These are phyloP conservation scores for Minunthozetes semirufus DNA, from an alignment of 2,888 invertebrate species.

Conservation along the genomic window DNA sequence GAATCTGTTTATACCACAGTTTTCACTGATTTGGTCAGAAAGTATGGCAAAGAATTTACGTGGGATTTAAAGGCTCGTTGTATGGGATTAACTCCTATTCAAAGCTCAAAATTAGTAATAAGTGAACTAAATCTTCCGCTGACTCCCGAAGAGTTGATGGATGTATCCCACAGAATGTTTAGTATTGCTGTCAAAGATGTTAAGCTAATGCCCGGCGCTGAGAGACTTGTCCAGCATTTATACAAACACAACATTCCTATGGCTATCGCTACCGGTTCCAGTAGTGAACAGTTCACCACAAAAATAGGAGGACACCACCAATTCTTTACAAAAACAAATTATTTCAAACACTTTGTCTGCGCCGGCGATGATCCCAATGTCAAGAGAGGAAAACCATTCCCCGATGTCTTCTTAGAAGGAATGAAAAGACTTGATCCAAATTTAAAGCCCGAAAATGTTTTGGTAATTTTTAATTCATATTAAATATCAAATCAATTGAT, in stretches of 20 bases:
- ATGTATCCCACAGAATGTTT: constrained; percentile 55
- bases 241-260: constrained; percentile 69
- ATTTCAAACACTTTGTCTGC: constrained; percentile 70
- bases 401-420: constrained; percentile 75
- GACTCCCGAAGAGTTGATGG: constrained; percentile 59
- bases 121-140: constrained; percentile 58
- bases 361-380: constrained; percentile 77
- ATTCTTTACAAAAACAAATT: constrained; percentile 49
- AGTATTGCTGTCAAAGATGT: constrained; percentile 58
- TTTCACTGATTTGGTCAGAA: constrained; percentile 60
- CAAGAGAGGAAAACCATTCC: constrained; percentile 76
- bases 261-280: constrained; percentile 78
- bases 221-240: constrained; percentile 67
- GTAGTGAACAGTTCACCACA: constrained; percentile 61
- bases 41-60: constrained; percentile 65
- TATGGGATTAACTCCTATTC: constrained; percentile 8
- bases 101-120: constrained; percentile 48
- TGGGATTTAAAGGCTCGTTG: constrained; percentile 66
- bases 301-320: constrained; percentile 59
- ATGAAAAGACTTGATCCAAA: constrained; percentile 63
- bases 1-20: constrained; percentile 68
- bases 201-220: constrained; percentile 68
- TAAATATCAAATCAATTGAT: no score
- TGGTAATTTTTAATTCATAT: no score
- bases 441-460: constrained; percentile 44